phyloP scores from a whole-genome alignment of 2,888 invertebrate genomes.

The Corythucha ciliata region DNA sequence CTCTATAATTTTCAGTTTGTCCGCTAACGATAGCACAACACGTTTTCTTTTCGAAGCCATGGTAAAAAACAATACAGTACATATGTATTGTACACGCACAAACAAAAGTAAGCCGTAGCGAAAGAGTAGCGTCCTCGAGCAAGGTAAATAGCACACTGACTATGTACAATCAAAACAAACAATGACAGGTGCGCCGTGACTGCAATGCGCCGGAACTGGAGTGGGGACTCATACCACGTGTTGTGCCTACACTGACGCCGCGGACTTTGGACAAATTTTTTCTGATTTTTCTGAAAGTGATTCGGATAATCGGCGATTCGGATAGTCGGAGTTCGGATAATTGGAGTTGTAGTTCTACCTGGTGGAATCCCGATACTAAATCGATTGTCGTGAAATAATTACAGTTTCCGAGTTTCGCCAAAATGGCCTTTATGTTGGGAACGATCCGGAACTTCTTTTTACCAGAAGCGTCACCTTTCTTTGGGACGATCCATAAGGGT shows the following conservation, averaged over 20 bases:
- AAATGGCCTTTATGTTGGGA: too few species aligned
- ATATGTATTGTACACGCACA: constrained; percentile 16
- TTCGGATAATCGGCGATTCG: too few species aligned
- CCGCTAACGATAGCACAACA: constrained; percentile 34
- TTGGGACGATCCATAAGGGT: neutral
- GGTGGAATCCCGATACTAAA: too few species aligned
- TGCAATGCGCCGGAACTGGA: constrained; percentile 12
- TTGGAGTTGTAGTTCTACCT: too few species aligned
- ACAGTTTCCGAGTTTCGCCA: too few species aligned
- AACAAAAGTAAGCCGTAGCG: constrained; percentile 16
- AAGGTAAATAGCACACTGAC: constrained; percentile 11
- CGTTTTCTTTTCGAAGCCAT: constrained; percentile 30
- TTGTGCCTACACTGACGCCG: constrained; percentile 9
- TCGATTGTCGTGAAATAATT: too few species aligned
- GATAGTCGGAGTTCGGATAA: too few species aligned
- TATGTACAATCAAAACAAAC: constrained; percentile 10
- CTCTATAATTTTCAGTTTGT: constrained; percentile 32
- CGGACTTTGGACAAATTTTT: neutral
- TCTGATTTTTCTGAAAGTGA: too few species aligned
- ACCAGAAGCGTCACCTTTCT: neutral
- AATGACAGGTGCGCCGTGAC: constrained; percentile 10
- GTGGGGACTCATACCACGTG: constrained; percentile 7
- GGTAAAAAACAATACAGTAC: constrained; percentile 14
- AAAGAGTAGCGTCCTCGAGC: constrained; percentile 11
- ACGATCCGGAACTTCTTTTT: too few species aligned